phyloP scores from a whole-genome alignment of 2,888 invertebrate genomes.

The Cheilosia soror region DNA sequence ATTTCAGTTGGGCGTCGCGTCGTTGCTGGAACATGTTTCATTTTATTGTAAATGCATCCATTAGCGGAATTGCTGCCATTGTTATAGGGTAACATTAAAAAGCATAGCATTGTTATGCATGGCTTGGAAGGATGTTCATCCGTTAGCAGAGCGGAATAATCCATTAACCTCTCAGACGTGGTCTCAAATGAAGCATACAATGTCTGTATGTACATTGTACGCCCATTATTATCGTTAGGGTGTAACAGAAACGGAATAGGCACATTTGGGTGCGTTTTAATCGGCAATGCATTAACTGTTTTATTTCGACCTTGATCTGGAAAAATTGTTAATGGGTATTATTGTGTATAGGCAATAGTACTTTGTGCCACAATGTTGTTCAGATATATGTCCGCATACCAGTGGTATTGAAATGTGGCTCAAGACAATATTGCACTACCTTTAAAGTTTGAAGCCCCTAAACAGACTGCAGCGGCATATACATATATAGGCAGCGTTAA shows the following conservation, averaged over 20 bases:
- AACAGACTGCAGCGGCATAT: no score
- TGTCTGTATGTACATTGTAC: conserved; percentile 8
- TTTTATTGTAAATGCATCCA: conserved; percentile 67
- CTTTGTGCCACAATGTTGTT: background rate
- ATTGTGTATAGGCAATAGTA: background rate
- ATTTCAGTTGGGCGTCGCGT: conserved; percentile 37
- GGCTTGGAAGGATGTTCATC: conserved; percentile 45
- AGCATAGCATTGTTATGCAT: conserved; percentile 46
- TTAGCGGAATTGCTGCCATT: conserved; percentile 56
- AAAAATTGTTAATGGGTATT: background rate
- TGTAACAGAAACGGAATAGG: conserved; percentile 1
- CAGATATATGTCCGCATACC: no score
- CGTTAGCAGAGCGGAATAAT: conserved; percentile 67
- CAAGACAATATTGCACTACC: no score
- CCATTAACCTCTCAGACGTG: conserved; percentile 73
- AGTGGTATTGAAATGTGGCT: no score
- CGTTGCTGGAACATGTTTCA: conserved; percentile 15
- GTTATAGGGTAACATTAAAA: conserved; percentile 61
- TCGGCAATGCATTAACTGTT: conserved; percentile 32
- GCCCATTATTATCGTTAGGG: conserved; percentile 10
- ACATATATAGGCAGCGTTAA: no score
- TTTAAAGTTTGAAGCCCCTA: no score
- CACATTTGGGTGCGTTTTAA: conserved; percentile 28
- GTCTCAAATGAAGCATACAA: conserved; percentile 39
- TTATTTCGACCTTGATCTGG: conserved; percentile 34